phyloP scores from a whole-genome alignment of 2,888 invertebrate species.

The Noctua pronuba region DNA sequence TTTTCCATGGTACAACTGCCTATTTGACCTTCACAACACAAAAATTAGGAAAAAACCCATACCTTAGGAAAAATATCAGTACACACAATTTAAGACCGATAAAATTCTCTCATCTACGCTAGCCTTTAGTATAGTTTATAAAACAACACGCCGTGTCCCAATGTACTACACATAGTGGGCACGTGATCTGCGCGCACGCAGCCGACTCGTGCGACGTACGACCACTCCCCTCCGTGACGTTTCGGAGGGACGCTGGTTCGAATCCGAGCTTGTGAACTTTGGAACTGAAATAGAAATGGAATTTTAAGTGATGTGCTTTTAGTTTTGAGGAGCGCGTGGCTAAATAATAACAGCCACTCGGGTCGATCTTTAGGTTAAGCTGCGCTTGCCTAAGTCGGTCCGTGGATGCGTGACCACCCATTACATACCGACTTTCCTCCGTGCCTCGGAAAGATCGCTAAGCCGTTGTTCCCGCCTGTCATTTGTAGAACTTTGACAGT shows the following conservation, averaged over 20 bases:
- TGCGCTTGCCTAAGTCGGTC: background rate
- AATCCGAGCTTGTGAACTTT: slow-evolving; percentile 37
- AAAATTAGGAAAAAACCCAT: background rate
- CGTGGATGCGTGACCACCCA: background rate
- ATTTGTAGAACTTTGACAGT: no score
- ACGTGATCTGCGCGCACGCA: slow-evolving; percentile 66
- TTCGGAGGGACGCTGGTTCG: slow-evolving; percentile 46
- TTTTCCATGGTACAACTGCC: background rate
- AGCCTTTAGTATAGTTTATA: slow-evolving; percentile 10
- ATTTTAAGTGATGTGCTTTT: background rate
- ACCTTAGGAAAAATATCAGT: background rate
- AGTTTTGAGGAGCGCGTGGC: background rate
- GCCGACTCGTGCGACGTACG: slow-evolving; percentile 62
- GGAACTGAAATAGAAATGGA: slow-evolving; percentile 31
- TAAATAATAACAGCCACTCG: background rate
- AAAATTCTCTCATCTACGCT: background rate
- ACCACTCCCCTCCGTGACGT: slow-evolving; percentile 60
- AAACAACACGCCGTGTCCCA: slow-evolving; percentile 41
- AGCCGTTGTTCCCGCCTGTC: no score
- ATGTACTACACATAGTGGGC: slow-evolving; percentile 39
- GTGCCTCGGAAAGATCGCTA: no score
- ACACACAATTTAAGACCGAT: background rate
- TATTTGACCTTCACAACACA: background rate
- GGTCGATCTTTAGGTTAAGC: background rate
- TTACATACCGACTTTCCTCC: no score